phyloP scores from a whole-genome alignment of 2,113 vertebrate genomes.

The mouse (Mus musculus) region GRCm39 chr1:38626501-38627000 shows the following conservation, averaged over 20 bases:
- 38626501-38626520: not conserved
- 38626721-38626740: slow-evolving; percentile 65
- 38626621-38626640: not conserved
- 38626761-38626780: slow-evolving; percentile 69
- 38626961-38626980: slow-evolving; percentile 88
- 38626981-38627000: slow-evolving; percentile 85
- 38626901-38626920: slow-evolving; percentile 86
- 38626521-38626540: not conserved
- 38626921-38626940: slow-evolving; percentile 88
- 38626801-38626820: slow-evolving; percentile 75
- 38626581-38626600: slow-evolving; percentile 2
- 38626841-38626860: slow-evolving; percentile 78
- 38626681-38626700: slow-evolving; percentile 39
- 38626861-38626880: slow-evolving; percentile 80
- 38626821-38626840: slow-evolving; percentile 76
- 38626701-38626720: slow-evolving; percentile 58
- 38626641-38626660: not conserved
- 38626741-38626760: not conserved
- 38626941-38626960: slow-evolving; percentile 89
- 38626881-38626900: slow-evolving; percentile 78
- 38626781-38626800: slow-evolving; percentile 70
- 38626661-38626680: not conserved
- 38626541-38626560: not conserved
- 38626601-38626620: slow-evolving; percentile 46
- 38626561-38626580: not conserved